Evolutionary conservation across 2,113 vertebrate species (phyloP), one percentile per base, ranked within the genome.

Genomic region (Vidua macroura): DNA sequence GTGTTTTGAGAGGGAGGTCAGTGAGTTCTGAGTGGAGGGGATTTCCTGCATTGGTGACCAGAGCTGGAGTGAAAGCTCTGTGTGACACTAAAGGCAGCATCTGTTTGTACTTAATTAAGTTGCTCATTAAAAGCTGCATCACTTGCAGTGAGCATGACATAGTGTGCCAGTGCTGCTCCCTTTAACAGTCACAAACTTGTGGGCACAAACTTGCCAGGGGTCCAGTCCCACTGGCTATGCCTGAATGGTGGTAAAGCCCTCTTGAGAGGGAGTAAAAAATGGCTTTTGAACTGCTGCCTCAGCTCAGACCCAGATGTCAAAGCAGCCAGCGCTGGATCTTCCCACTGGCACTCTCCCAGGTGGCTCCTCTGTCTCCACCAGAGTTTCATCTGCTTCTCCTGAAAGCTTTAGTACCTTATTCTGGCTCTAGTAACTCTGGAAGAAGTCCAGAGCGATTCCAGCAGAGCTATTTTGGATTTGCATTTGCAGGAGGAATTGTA

Each of bases 391-490:
- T 87, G 84, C 84, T 68, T 5, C 92, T 93, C 20, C 63, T 83
- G 79, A 88, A 93, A 93, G 75, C 85, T 88, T 91, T 72, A 78
- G 85, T 77, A 74, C 72, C 75, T 86, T 70, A 12, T 74, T 86
- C 79, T 92, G 85, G 69, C 90, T 95, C 64, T 49, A 49, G 73
- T 76, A 86, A 39, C 12, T 2, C 86, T 96, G 95, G 93, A 97
- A 84, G 60, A 88, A 79, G 67, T 93, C 90, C 88, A 94, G 83
- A 92, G 62, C 0, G 3, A 95, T 90, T 94, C 88, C 73, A 82
- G 66, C 4, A 3, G 90, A 94, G 86, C 77, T 96, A 72, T 94
- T 96, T 93, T 88, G 86, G 83, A 90, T 91, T 90, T 93, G 69
- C 7, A 5, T 78, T 94, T 83, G 69, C 81, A 62, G 69, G 79